Evolutionary conservation across 2,113 vertebrate genomes (phyloP).

Genomic region (Scopus umbretta): DNA sequence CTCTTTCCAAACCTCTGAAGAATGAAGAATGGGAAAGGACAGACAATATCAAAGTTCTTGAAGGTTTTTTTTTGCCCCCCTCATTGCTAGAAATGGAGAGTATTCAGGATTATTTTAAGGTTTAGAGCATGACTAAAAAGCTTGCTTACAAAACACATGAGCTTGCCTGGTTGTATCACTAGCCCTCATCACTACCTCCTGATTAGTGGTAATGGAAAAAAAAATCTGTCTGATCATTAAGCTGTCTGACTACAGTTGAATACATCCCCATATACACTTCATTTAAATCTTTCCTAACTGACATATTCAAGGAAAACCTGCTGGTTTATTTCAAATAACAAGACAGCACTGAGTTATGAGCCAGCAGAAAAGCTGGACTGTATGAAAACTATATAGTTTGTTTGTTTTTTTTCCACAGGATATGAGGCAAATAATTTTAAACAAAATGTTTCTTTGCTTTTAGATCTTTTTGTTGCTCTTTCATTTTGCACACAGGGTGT

Average conservation of each 20-base stretch:
- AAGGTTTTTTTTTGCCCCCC: not conserved
- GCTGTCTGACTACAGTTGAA: not conserved
- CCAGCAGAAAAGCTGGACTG: not conserved
- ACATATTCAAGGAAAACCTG: not conserved
- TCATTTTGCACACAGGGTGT: not conserved
- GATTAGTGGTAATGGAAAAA: constrained; percentile 26
- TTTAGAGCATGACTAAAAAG: constrained; percentile 3
- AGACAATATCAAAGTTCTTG: not conserved
- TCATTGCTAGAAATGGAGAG: constrained; percentile 7
- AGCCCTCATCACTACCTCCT: not conserved
- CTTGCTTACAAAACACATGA: not conserved
- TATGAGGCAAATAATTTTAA: not conserved
- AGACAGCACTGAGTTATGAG: not conserved
- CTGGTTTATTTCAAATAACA: not conserved
- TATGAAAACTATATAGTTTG: not conserved
- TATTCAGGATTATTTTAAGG: constrained; percentile 1
- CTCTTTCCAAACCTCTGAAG: not conserved
- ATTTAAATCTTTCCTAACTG: not conserved
- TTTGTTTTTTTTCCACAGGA: not conserved
- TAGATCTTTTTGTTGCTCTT: not conserved
- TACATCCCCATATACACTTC: not conserved
- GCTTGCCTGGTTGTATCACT: not conserved
- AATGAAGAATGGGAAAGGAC: constrained; percentile 9
- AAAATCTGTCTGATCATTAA: not conserved
- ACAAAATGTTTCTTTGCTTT: not conserved